Percentiles rank a stretch among this genome's conserved stretches.
Evolutionary conservation across 1,140 invertebrate genomes (phyloP).

Genomic region (Druon quercuslanigerum): DNA sequence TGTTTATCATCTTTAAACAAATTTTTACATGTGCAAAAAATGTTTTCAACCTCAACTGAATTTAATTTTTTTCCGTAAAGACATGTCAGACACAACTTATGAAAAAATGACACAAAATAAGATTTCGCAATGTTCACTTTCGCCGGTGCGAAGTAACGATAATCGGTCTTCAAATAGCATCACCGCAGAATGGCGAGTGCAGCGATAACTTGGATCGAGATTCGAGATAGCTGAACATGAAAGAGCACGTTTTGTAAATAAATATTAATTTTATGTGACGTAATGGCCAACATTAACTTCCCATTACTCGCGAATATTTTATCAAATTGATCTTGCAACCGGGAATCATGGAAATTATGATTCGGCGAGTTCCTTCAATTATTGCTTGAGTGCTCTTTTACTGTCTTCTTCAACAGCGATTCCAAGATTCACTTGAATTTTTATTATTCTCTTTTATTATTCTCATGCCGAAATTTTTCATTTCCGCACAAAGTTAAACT

Average conservation of each 20-base stretch:
- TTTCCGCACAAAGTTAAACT: too few relatives aligned
- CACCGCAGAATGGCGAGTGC: conserved; percentile 12
- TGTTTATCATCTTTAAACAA: conserved; percentile 1
- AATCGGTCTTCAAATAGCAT: conserved; percentile 26
- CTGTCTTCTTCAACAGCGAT: not conserved
- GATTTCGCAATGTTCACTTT: conserved; percentile 17
- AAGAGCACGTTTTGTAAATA: conserved; percentile 5
- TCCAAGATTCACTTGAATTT: too few relatives aligned
- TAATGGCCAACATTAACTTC: conserved; percentile 18
- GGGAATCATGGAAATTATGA: not conserved
- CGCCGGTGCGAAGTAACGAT: conserved; percentile 8
- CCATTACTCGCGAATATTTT: conserved; percentile 16
- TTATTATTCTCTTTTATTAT: too few relatives aligned
- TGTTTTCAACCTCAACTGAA: conserved; percentile 6
- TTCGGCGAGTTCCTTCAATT: conserved; percentile 5
- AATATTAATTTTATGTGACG: conserved; percentile 18
- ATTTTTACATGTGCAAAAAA: conserved; percentile 31
- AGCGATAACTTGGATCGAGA: not conserved
- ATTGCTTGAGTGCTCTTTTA: not conserved
- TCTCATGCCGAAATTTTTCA: too few relatives aligned
- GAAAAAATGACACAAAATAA: conserved; percentile 26
- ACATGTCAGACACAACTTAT: not conserved
- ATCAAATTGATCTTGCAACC: conserved; percentile 14
- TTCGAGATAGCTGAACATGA: conserved; percentile 1
- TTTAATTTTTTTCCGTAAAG: not conserved